Evolutionary conservation across 2,113 vertebrate genomes (phyloP).

Genomic region (Embiotoca jacksoni): DNA sequence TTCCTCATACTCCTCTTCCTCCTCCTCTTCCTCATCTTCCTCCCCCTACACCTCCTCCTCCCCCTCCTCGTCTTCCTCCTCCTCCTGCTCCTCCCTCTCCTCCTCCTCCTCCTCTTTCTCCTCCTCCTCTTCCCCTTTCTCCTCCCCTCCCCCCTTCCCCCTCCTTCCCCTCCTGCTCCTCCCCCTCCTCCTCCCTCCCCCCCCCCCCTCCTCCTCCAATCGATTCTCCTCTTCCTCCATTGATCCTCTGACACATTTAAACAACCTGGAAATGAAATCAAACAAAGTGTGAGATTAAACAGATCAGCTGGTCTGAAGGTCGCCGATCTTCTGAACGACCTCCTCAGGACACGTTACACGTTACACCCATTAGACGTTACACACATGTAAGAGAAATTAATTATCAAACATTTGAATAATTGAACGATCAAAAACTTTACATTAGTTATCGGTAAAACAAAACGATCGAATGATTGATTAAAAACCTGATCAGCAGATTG

Average conservation of each 20-base stretch:
- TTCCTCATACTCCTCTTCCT: too few relatives aligned
- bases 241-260: slow-evolving; percentile 55
- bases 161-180: slow-evolving; percentile 34
- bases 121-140: too few relatives aligned
- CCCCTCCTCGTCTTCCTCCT: slow-evolving; percentile 35
- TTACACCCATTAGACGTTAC: too few relatives aligned
- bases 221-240: slow-evolving; percentile 69
- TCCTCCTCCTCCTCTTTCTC: slow-evolving; percentile 68
- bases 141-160: slow-evolving; percentile 52
- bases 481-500: too few relatives aligned
- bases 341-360: too few relatives aligned
- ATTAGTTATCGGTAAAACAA: too few relatives aligned
- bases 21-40: too few relatives aligned
- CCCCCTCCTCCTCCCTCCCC: slow-evolving; percentile 50
- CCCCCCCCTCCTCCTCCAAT: slow-evolving; percentile 66
- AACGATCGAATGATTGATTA: too few relatives aligned
- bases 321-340: neutral
- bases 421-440: too few relatives aligned
- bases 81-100: slow-evolving; percentile 37
- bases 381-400: too few relatives aligned
- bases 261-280: slow-evolving; percentile 16
- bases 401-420: too few relatives aligned
- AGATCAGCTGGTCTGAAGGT: slow-evolving; percentile 10
- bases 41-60: too few relatives aligned
- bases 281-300: slow-evolving; percentile 14